These are phyloP conservation scores for Epizoanthus stellaris DNA, from an alignment of 92 coral and sea anemone species.

Conservation along the genomic window DNA sequence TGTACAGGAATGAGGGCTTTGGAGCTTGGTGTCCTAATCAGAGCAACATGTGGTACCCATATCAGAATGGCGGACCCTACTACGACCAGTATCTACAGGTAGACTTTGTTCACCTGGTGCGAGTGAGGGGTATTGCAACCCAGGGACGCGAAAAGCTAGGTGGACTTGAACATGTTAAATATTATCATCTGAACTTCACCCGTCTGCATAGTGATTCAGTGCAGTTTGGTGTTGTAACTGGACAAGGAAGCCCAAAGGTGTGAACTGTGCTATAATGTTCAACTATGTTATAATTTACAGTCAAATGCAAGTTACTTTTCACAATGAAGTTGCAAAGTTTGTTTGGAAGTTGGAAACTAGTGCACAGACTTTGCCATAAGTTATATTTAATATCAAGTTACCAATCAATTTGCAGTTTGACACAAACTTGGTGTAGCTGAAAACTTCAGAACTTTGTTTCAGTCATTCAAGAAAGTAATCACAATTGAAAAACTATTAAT, in stretches of 20 bases:
- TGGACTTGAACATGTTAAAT: slow-evolving; percentile 61
- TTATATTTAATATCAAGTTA: too few relatives aligned
- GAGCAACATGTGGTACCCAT: background rate
- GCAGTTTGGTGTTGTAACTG: background rate
- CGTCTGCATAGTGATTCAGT: background rate
- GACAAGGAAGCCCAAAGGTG: slow-evolving; percentile 19
- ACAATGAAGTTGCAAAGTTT: too few relatives aligned
- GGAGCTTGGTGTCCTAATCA: slow-evolving; percentile 93
- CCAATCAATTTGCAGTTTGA: too few relatives aligned
- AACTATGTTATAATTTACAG: too few relatives aligned
- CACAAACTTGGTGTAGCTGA: too few relatives aligned
- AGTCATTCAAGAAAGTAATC: too few relatives aligned
- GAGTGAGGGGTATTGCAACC: slow-evolving; percentile 68
- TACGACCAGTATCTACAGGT: slow-evolving; percentile 69
- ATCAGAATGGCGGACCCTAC: slow-evolving; percentile 47
- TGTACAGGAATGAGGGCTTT: slow-evolving; percentile 27
- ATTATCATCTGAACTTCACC: slow-evolving; percentile 57
- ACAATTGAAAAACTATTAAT: too few relatives aligned
- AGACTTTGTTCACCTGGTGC: slow-evolving; percentile 40
- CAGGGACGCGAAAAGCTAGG: slow-evolving; percentile 71
- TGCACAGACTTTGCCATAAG: too few relatives aligned
- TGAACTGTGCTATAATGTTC: too few relatives aligned
- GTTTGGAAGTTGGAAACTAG: too few relatives aligned
- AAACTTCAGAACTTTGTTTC: too few relatives aligned
- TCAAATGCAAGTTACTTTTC: too few relatives aligned